Percentiles rank a stretch among this genome's conserved stretches.
Conservation (phyloP, 2,113 vertebrate genomes). For the Erinaceus europaeus region DNA sequence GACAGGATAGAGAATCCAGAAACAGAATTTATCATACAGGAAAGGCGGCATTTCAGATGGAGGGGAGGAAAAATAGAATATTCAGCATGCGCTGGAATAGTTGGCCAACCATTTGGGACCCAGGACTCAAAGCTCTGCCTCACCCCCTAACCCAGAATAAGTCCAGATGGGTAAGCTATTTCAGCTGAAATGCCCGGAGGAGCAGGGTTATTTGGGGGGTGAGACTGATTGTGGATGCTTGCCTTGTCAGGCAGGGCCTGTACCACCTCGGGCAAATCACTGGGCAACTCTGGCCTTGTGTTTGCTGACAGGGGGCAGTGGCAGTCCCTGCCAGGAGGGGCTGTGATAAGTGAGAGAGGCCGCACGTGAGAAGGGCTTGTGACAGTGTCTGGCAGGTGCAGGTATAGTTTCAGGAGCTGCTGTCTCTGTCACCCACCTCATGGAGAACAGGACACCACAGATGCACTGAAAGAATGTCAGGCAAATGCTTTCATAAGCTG, state of each 20-base stretch:
- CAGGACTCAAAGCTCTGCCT: background rate
- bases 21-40: constrained; percentile 26
- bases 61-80: constrained; percentile 27
- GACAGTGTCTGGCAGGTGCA: background rate
- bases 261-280: background rate
- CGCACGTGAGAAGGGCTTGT: background rate
- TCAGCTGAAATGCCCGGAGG: background rate
- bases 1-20: constrained; percentile 24
- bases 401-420: background rate
- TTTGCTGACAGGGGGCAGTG: background rate
- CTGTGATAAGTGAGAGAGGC: background rate
- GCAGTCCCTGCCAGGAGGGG: background rate
- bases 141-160: background rate
- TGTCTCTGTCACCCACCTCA: background rate
- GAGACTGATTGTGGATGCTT: background rate
- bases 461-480: background rate
- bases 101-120: background rate
- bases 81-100: background rate
- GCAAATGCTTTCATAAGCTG: background rate
- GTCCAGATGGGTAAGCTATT: background rate
- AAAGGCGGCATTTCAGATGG: constrained; percentile 32
- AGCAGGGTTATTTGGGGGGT: background rate
- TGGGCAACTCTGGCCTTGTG: background rate
- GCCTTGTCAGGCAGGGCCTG: background rate
- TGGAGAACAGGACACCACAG: background rate